Evolutionary conservation across 2,113 vertebrate species (phyloP).

Genomic region (Notarius lentiginosus): DNA sequence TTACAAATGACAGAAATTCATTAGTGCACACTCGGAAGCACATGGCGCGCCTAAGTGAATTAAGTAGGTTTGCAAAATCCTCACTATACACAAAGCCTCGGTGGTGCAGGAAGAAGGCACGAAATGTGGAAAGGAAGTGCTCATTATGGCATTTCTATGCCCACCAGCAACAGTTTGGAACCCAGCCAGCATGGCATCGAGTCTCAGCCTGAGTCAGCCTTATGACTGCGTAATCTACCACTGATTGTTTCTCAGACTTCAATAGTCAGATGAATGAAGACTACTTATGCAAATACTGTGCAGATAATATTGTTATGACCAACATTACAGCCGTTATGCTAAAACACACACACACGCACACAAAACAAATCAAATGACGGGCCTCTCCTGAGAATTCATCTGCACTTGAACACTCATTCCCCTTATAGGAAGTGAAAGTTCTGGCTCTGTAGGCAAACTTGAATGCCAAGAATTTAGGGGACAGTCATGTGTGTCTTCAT

Average conservation of each 20-base stretch:
- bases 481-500: neutral
- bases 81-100: constrained; percentile 20
- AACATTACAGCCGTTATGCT: neutral
- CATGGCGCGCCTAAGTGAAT: constrained; percentile 40
- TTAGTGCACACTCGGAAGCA: constrained; percentile 29
- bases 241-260: neutral
- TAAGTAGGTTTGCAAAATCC: constrained; percentile 29
- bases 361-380: constrained; percentile 10
- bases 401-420: constrained; percentile 6
- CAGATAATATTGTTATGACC: neutral
- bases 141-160: constrained; percentile 37
- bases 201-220: constrained; percentile 14
- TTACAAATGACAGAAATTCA: neutral
- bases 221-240: neutral
- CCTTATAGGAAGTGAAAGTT: constrained; percentile 25
- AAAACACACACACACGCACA: neutral
- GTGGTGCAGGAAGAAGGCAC: constrained; percentile 7
- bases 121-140: constrained; percentile 25
- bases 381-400: neutral
- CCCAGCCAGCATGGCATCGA: neutral
- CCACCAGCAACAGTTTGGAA: constrained; percentile 2
- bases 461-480: neutral
- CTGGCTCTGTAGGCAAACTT: neutral
- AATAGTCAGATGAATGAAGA: neutral
- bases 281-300: constrained; percentile 3